Evolutionary conservation across 2,888 invertebrate genomes (phyloP), one percentile per base, ranked within the genome.

Genomic region (Caenorhabditis virilis): DNA sequence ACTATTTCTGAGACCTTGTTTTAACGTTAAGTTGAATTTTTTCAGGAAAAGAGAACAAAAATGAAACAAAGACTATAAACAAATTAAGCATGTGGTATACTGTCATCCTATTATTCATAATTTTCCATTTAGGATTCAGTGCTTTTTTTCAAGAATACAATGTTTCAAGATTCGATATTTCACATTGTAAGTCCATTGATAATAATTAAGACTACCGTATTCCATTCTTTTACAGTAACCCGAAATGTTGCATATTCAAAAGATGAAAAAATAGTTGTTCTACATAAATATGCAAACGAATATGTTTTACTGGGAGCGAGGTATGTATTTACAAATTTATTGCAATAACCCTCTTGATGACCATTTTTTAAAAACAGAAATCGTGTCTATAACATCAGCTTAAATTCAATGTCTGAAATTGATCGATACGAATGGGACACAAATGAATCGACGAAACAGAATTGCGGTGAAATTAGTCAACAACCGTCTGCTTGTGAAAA

Each of bases 381-480:
- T 41, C 60, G 51, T 15, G 65, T 49, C 15, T 72, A 69, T 36
- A 72, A 72, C 39, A 42, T 72, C 5, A 63, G 63, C 4, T 39
- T 68, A 15, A 45, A 42, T 13, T 43, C 53, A 22, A 57, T 68
- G 59, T 22, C 16, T 9, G 56, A 69, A 41, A 51, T 46, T 5
- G 42, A 56, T n/a, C 27, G 56, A 38, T 58, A 60, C 26, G 56
- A 60, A 38, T 72, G 72, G 72, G 27, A 49, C 20, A 39, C 68
- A 4, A 59, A 43, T 36, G 65, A 69, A n/a, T 48, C 55, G 26
- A 51, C 65, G 0, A 36, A 57, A 5, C 33, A 43, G 6, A 66
- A 65, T 15, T 72, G 72, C 39, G 59, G 50, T 4, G 57, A 61
- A 18, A 69, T 72, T 11, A 43, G 27, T 26, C 38, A 20, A 15